Conservation (phyloP, 2,113 vertebrate genomes). For the Eulemur macaco region DNA sequence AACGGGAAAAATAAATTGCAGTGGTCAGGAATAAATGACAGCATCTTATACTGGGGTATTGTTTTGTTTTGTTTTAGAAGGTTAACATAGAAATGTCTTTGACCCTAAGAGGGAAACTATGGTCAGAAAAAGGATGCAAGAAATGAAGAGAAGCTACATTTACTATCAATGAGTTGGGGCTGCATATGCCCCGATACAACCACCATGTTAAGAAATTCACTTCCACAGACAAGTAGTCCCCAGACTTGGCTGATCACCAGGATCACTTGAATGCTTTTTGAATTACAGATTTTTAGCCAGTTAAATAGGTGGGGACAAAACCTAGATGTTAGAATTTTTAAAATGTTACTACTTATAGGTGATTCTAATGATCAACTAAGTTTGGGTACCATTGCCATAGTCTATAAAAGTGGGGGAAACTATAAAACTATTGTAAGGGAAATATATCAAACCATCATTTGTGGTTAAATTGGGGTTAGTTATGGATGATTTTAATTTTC, state of each 20-base stretch:
- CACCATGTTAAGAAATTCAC: not conserved
- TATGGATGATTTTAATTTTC: conserved; percentile 36
- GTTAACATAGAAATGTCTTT: conserved; percentile 33
- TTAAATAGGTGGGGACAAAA: conserved; percentile 4
- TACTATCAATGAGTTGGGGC: not conserved
- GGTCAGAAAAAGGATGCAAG: not conserved
- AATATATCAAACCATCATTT: conserved; percentile 39
- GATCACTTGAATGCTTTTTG: not conserved
- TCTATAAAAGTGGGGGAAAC: conserved; percentile 27
- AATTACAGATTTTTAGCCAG: not conserved
- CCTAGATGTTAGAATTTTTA: conserved; percentile 18
- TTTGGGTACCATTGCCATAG: not conserved
- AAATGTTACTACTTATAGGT: conserved; percentile 29
- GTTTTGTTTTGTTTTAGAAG: not conserved
- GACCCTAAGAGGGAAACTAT: not conserved
- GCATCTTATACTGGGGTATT: not conserved
- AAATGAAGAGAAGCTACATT: not conserved
- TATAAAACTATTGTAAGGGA: not conserved
- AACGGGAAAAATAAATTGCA: conserved; percentile 5
- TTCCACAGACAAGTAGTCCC: not conserved
- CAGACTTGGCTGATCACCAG: not conserved
- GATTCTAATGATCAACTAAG: conserved; percentile 25
- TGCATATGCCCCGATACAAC: not conserved
- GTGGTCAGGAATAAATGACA: conserved; percentile 40
- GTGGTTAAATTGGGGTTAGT: not conserved